phyloP scores from a whole-genome alignment of 2,888 invertebrate genomes.

The Eubasilissa splendida region DNA sequence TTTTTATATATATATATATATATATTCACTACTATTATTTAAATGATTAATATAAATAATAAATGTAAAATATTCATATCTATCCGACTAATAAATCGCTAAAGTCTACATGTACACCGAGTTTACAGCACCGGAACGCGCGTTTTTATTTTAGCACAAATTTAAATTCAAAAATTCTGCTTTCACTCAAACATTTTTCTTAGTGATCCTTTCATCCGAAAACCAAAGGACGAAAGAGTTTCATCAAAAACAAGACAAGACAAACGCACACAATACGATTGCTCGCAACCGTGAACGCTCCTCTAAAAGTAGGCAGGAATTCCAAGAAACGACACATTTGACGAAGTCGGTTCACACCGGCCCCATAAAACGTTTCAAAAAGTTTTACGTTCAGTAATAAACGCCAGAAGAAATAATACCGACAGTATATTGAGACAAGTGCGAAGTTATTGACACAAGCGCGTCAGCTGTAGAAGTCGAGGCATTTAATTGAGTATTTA shows the following conservation, averaged over 20 bases:
- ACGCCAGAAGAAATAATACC: no score
- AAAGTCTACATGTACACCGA: no score
- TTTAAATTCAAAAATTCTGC: no score
- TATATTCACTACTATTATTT: no score
- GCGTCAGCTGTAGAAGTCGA: slow-evolving; percentile 7
- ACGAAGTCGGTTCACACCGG: not conserved
- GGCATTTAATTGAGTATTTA: slow-evolving; percentile 1
- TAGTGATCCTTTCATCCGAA: not conserved
- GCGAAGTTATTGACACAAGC: not conserved
- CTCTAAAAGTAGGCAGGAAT: not conserved
- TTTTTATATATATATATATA: no score
- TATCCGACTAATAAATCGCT: no score
- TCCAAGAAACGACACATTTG: not conserved
- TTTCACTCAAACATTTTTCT: no score
- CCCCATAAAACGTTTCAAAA: not conserved
- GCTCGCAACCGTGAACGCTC: not conserved
- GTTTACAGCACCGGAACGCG: no score
- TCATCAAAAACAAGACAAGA: not conserved
- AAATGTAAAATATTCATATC: no score
- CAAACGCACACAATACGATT: not conserved
- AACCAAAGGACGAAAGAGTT: slow-evolving; percentile 5
- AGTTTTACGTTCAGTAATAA: not conserved
- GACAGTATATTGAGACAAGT: not conserved
- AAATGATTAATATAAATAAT: no score
- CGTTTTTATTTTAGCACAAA: no score